Evolutionary conservation across 2,797 vertebrate species (phyloP), one percentile per base, ranked within the genome.

Genomic region (Clarias platycephalus): DNA sequence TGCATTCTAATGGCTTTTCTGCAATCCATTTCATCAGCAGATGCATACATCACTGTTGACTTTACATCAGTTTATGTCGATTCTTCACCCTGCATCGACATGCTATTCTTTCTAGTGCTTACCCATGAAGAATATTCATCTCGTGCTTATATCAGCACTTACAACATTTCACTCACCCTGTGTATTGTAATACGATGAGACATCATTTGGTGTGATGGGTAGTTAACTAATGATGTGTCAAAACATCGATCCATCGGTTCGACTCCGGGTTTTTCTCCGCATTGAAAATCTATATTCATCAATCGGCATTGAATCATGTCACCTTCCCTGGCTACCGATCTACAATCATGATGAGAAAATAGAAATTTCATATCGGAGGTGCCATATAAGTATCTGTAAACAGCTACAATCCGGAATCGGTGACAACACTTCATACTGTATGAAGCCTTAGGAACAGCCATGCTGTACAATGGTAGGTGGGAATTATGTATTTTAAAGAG

Each of bases 261-360:
- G 57, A 79, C 85, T 40, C 6, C n/a, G 24, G 34, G 49, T 86
- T 86, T 86, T 83, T 75, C 68, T 76, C 49, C 60, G 22, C 68
- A 31, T 22, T 80, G 31, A 67, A 83, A 80, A 86, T 86, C 85
- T 16, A 86, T 83, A 83, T 57, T 83, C 66, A 83, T 79, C 66
- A 70, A 74, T 28, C 40, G 37, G 2, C 44, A 63, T 44, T 70
- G 13, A 71, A 71, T 62, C 74, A 67, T 60, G 78, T 85, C 84
- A 22, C 57, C 40, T 18, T 68, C 8, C 63, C 57, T 63, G 57
- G 37, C 40, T 66, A 34, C 9, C 37, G 6, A 80, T 80, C 78
- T 80, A 80, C 78, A 66, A 31, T 66, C 15, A 40, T 40, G 57
- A 78, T 37, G 4, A 77, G 31, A 58, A 58, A 37, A 78, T 60